Conservation (phyloP, 1,140 invertebrate genomes). For the Eubasilissa regina region DNA sequence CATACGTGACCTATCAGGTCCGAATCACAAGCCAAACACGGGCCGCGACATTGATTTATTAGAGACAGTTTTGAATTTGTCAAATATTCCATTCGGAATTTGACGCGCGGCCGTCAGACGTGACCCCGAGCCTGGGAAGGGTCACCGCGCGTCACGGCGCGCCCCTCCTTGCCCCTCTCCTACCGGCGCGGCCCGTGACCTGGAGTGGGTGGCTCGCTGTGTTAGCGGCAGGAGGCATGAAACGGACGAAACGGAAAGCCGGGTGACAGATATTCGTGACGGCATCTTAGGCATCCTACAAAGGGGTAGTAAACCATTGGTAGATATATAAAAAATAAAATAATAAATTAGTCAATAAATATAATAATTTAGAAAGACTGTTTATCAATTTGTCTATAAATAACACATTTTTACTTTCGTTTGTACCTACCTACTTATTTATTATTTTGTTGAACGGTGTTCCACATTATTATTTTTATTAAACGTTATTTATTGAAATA, state of each 20-base stretch:
- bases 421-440: too few species aligned
- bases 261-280: slow-evolving; percentile 45
- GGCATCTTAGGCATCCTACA: slow-evolving; percentile 17
- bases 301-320: not conserved
- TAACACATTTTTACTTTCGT: too few species aligned
- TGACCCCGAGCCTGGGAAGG: slow-evolving; percentile 35
- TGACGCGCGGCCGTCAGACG: slow-evolving; percentile 26
- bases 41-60: slow-evolving; percentile 26
- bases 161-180: not conserved
- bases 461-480: too few species aligned
- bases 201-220: slow-evolving; percentile 28
- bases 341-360: not conserved
- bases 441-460: too few species aligned
- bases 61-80: slow-evolving; percentile 40
- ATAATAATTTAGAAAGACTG: too few species aligned
- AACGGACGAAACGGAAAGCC: slow-evolving; percentile 39
- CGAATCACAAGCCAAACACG: not conserved
- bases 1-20: slow-evolving; percentile 32
- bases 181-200: not conserved
- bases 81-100: slow-evolving; percentile 36
- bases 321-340: not conserved
- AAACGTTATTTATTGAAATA: too few species aligned
- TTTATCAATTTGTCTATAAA: too few species aligned
- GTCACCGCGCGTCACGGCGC: not conserved
- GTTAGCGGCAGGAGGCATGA: slow-evolving; percentile 24